Base-by-base conservation (phyloP, 2,797 vertebrate genomes). In the Halcyon smyrnensis region DNA sequence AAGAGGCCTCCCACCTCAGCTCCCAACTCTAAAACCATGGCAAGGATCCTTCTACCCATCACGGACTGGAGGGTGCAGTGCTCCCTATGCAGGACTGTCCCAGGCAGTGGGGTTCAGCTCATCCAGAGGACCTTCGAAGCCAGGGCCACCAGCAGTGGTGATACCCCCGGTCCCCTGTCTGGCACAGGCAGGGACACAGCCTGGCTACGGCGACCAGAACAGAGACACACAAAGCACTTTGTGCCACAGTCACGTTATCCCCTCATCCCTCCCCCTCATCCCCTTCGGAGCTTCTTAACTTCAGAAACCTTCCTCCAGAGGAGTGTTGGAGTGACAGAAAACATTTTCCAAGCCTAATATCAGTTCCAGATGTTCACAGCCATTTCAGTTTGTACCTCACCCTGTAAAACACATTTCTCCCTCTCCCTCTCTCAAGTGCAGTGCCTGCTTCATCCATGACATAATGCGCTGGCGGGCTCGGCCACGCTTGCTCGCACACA, bases 291-390 rank as follows among this genome's bases (percentile, higher is more conserved):
- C 87, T 80, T 95, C 95, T 97, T 94, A 93, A 97, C 93, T 97
- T 95, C 87, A 96, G 77, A 97, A 97, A 95, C 90, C 80, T 97
- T 95, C 97, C 94, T 95, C 96, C 94, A 90, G 64, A 96, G 97
- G 89, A 96, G 93, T 93, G 88, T 84, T 95, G 86, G 95, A 97
- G 96, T 96, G 96, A 98, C 90, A 98, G 95, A 97, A 97, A 97
- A 98, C 87, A 95, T 97, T 97, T 98, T 97, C 97, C 97, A 97
- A 97, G 95, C 74, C 69, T 97, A 96, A 97, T 97, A 98, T 98
- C 97, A 98, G 93, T 98, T 98, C 97, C 98, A 98, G 98, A 98
- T 98, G 98, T 98, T 94, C 95, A 91, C 83, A 97, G 95, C 84
- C 97, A 97, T 97, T 97, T 90, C 36, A 70, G 97, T 97, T 97